phyloP scores from a whole-genome alignment of 2,797 vertebrate species.

The Channa striata region DNA sequence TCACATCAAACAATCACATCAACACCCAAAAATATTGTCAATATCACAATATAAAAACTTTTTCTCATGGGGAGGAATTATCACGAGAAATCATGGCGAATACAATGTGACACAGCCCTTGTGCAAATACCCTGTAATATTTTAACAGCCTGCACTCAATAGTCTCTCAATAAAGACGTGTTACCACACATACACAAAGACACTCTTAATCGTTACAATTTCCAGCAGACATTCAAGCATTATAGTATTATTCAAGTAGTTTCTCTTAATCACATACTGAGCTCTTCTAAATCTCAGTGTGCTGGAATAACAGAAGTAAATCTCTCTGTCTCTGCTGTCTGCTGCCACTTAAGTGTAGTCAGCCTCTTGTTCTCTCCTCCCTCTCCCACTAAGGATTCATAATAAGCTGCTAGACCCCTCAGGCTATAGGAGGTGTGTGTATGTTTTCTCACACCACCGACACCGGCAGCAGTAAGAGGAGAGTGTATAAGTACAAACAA shows the following conservation, averaged over 20 bases:
- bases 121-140: conserved; percentile 36
- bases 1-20: no score
- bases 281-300: conserved; percentile 73
- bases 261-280: conserved; percentile 77
- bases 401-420: conserved; percentile 67
- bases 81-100: no score
- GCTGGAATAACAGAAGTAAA: conserved; percentile 70
- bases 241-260: conserved; percentile 68
- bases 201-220: conserved; percentile 48
- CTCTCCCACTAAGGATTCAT: conserved; percentile 71
- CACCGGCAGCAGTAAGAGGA: conserved; percentile 31
- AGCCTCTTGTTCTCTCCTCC: conserved; percentile 72
- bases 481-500: conserved; percentile 1
- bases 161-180: conserved; percentile 17
- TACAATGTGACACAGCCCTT: no score
- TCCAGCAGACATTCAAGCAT: conserved; percentile 65
- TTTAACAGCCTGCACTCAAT: neutral
- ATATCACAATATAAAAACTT: no score
- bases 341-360: conserved; percentile 69
- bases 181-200: conserved; percentile 33
- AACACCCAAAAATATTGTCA: no score
- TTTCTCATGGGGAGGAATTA: no score
- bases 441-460: conserved; percentile 23
- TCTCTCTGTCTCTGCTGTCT: conserved; percentile 69
- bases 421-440: conserved; percentile 52